Evolutionary conservation across 2,888 invertebrate genomes (phyloP).

Genomic region (Heteropelma amictum): DNA sequence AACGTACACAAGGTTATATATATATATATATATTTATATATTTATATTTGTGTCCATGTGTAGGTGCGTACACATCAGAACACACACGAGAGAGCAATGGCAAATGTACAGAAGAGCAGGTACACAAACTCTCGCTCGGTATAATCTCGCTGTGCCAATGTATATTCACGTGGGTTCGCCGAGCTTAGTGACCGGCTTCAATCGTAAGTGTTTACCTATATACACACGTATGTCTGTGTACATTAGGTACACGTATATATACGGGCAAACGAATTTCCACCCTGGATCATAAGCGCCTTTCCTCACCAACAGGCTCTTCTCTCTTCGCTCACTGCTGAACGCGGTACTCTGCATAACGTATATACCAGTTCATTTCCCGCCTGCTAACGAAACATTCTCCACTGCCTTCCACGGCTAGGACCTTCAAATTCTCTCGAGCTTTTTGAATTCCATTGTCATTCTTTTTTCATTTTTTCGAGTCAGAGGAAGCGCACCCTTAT

Average conservation of each 20-base stretch:
- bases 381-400: constrained; percentile 41
- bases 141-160: constrained; percentile 25
- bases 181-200: neutral
- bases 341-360: constrained; percentile 25
- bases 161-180: constrained; percentile 14
- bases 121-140: constrained; percentile 32
- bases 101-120: constrained; percentile 20
- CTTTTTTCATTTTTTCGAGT: neutral
- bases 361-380: constrained; percentile 46
- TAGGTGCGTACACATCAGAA: neutral
- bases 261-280: constrained; percentile 32
- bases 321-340: neutral
- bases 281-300: no score
- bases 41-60: neutral
- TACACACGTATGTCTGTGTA: neutral
- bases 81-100: constrained; percentile 18
- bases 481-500: neutral
- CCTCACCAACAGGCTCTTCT: neutral
- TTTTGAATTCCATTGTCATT: constrained; percentile 17
- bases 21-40: no score
- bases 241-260: constrained; percentile 3
- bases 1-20: no score
- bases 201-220: neutral
- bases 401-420: neutral
- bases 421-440: constrained; percentile 9